A percentile compares a stretch with the other conserved stretches of the same genome.
These are phyloP conservation scores for Danionella cerebrum DNA, from an alignment of 2,113 vertebrate species.

Conservation along the genomic window DNA sequence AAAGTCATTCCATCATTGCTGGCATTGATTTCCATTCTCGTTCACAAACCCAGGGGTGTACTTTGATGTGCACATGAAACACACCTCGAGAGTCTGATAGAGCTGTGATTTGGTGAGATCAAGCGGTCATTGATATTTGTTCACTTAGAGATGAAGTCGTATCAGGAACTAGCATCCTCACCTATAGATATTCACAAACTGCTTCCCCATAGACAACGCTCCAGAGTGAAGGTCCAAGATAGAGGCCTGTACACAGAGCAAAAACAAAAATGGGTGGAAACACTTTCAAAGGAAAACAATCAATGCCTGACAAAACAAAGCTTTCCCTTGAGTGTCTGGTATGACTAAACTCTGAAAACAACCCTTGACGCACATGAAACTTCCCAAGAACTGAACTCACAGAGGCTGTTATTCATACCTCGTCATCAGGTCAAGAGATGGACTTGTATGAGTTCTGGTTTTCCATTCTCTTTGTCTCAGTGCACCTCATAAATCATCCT, in stretches of 20 bases:
- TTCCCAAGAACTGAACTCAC: not conserved
- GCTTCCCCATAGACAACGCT: conserved; percentile 86
- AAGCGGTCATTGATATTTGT: not conserved
- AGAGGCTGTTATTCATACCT: not conserved
- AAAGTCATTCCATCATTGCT: not conserved
- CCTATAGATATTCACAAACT: conserved; percentile 94
- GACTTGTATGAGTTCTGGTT: not conserved
- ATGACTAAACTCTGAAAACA: not conserved
- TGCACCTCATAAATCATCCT: conserved; percentile 11
- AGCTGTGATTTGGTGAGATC: not conserved
- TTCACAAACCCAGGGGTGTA: not conserved
- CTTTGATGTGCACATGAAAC: conserved; percentile 32
- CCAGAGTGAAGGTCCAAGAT: conserved; percentile 94
- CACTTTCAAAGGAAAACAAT: not conserved
- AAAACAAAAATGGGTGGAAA: not conserved
- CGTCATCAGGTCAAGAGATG: conserved; percentile 1
- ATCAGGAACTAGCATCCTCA: conserved; percentile 46
- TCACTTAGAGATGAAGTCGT: not conserved
- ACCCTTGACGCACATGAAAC: not conserved
- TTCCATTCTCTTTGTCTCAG: not conserved
- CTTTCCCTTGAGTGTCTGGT: not conserved
- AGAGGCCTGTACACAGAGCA: conserved; percentile 72
- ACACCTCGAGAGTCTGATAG: conserved; percentile 7
- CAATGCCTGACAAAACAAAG: not conserved
- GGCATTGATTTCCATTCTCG: not conserved